Evolutionary conservation across 2,113 vertebrate species (phyloP), one percentile per base, ranked within the genome.

Genomic region (Ictalurus furcatus): DNA sequence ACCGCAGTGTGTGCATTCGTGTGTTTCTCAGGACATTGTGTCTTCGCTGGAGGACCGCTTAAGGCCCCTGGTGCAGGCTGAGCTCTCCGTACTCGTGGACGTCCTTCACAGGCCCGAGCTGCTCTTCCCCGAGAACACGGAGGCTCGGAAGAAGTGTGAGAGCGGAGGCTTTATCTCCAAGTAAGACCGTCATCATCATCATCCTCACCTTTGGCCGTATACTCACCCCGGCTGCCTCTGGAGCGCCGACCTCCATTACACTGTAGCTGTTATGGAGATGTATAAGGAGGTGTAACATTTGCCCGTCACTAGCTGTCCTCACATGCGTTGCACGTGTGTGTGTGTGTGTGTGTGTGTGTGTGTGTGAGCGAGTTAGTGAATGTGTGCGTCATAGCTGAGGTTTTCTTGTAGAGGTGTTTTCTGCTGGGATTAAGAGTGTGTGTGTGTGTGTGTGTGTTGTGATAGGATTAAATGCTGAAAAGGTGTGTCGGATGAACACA

Each of bases 151-250:
- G 92, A 99, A 99, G 90, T 99, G 98, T 65, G 98, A 99, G 92
- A 99, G 98, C 0, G 98, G 98, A 12, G 98, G 98, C 13, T 99
- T 99, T 92, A 99, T 99, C 92, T 99, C 97, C 95, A 99, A 99
- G 98, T 99, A 93, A 95, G 97, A 91, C 65, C 1, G 2, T 44
- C 6, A 4, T 11, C 9, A 19, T n/a, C 16, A n/a, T 17, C 28
- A 16, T 17, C 8, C n/a, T 28, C 28, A 56, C 7, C 19, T 4
- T 4, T 82, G 54, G 37, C 17, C 19, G 3, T 23, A 14, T 23
- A 25, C n/a, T 16, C 30, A 4, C 13, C 19, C 8, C 73, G 9
- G 3, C 52, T 52, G 52, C 52, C 1, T 54, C 52, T 54, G 54
- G 54, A 44, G 44, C 44, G 44, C 6, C 1, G 48, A 48, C 48